A percentile compares a stretch with the other conserved stretches of the same genome.
These are phyloP conservation scores for Bufo gargarizans DNA, from an alignment of 2,113 vertebrate genomes.

Conservation along the genomic window DNA sequence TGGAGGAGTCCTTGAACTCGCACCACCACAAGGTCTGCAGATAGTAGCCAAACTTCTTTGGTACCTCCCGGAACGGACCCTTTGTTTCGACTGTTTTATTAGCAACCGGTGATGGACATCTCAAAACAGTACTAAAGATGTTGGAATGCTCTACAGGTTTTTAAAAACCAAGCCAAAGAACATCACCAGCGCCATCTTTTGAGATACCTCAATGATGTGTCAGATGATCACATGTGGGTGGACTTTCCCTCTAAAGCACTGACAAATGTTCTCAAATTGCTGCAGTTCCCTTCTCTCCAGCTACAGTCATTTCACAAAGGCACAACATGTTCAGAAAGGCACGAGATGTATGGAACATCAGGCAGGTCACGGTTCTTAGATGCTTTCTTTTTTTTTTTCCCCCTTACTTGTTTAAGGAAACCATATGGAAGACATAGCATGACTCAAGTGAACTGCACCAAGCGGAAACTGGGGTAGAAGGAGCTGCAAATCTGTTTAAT, in stretches of 20 bases:
- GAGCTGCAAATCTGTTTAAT: slow-evolving; percentile 45
- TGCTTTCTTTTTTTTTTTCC: neutral
- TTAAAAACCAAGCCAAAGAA: no score
- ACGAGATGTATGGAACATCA: neutral
- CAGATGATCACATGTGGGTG: neutral
- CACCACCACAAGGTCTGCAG: no score
- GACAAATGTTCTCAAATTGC: neutral
- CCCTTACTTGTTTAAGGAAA: neutral
- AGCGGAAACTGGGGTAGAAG: neutral
- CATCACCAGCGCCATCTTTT: no score
- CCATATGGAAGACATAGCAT: slow-evolving; percentile 22
- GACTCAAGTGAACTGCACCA: slow-evolving; percentile 5
- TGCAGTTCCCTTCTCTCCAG: neutral
- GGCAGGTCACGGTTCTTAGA: neutral
- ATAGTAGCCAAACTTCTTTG: no score
- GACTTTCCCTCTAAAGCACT: neutral
- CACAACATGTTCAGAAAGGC: neutral
- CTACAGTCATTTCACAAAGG: neutral
- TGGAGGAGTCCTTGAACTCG: no score
- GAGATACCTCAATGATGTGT: neutral
- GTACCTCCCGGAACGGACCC: no score
- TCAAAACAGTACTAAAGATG: no score
- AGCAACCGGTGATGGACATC: no score
- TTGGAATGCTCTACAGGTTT: no score
- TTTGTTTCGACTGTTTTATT: no score